These are phyloP conservation scores for Ophioninae sp. DNA, from an alignment of 2,888 invertebrate genomes.

Conservation along the genomic window DNA sequence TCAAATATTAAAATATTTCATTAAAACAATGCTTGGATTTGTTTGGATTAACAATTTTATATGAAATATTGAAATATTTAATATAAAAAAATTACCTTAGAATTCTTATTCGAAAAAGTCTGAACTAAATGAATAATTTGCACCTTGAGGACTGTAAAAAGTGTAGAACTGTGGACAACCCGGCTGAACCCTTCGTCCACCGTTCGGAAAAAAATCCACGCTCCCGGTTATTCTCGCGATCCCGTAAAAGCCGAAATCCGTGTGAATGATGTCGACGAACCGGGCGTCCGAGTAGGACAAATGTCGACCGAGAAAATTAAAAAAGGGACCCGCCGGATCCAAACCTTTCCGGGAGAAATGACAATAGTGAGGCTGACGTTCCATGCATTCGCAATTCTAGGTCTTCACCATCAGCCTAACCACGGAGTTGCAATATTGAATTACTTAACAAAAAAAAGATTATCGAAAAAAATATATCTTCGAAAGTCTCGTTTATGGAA, in stretches of 20 bases:
- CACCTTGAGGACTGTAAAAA: constrained; percentile 76
- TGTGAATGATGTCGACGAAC: constrained; percentile 82
- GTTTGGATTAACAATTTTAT: too few species aligned
- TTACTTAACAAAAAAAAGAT: too few species aligned
- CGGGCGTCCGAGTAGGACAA: constrained; percentile 77
- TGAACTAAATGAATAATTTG: neutral
- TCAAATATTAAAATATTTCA: too few species aligned
- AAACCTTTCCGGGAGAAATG: constrained; percentile 74
- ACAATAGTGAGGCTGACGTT: neutral
- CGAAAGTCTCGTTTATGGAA: too few species aligned
- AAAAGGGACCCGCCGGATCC: constrained; percentile 82
- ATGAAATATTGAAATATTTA: too few species aligned
- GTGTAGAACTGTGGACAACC: constrained; percentile 77
- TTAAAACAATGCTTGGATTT: too few species aligned
- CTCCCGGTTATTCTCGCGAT: constrained; percentile 74
- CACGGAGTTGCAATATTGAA: too few species aligned
- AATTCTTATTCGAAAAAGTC: too few species aligned
- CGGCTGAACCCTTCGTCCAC: constrained; percentile 81
- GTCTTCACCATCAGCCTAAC: neutral
- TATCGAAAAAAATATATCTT: too few species aligned
- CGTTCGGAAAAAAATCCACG: constrained; percentile 82
- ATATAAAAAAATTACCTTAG: too few species aligned
- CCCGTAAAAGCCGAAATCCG: constrained; percentile 81
- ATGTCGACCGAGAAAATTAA: constrained; percentile 77
- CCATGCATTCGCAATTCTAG: neutral